Percentiles rank a stretch among this genome's conserved stretches.
Conservation (phyloP, 2,797 vertebrate genomes). For the Halcyon chelicuti region DNA sequence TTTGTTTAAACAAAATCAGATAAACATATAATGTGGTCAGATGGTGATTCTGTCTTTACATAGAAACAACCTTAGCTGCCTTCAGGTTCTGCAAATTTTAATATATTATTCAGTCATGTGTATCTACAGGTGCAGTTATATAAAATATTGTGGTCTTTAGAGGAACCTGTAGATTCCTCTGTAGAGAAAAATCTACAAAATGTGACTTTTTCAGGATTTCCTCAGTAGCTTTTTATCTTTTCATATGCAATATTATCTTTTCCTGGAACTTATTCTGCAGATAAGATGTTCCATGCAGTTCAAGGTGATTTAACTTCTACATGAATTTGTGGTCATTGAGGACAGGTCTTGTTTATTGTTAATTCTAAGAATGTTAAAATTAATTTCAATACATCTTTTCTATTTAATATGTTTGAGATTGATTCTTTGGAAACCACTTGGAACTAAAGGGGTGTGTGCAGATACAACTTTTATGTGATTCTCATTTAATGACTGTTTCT, state of each 20-base stretch:
- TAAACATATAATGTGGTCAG: slow-evolving; percentile 25
- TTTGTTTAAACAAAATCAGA: slow-evolving; percentile 9
- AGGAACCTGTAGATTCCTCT: neutral
- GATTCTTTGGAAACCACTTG: neutral
- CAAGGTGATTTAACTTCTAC: neutral
- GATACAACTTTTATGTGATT: neutral
- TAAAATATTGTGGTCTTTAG: neutral
- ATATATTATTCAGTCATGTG: neutral
- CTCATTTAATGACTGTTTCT: neutral
- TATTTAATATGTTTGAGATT: fast-evolving
- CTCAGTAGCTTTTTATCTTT: neutral
- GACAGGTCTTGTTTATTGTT: neutral
- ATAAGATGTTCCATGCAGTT: neutral
- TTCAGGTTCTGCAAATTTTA: neutral
- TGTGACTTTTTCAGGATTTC: neutral
- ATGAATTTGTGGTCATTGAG: neutral
- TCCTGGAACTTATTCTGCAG: neutral
- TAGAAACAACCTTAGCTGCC: neutral
- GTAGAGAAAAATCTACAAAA: neutral
- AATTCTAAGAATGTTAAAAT: neutral
- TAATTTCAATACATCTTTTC: neutral
- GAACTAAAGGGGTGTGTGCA: neutral
- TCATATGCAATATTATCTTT: neutral
- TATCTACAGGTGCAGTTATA: neutral
- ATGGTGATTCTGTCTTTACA: neutral